These are phyloP conservation scores for Tamias sibiricus DNA, from an alignment of 2,113 vertebrate species.

Conservation along the genomic window DNA sequence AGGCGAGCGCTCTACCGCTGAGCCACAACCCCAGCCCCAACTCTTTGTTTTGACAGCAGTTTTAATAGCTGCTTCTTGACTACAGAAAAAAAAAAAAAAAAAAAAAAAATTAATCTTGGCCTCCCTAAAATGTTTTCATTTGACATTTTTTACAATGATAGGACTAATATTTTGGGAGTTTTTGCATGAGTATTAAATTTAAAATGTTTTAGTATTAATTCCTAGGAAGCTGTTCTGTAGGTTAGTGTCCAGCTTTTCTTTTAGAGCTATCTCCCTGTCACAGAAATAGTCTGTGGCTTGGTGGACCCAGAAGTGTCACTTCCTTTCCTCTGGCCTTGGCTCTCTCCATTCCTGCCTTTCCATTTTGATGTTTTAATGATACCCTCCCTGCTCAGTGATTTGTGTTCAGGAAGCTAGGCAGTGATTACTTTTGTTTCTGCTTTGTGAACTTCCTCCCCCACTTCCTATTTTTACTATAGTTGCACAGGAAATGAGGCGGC, in stretches of 20 bases:
- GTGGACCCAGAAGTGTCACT: constrained; percentile 29
- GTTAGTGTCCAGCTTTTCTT: constrained; percentile 42
- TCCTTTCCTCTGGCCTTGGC: constrained; percentile 64
- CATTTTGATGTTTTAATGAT: constrained; percentile 70
- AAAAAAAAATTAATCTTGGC: constrained; percentile 5
- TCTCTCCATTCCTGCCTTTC: constrained; percentile 58
- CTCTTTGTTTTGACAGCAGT: too few species aligned
- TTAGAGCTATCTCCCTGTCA: background rate
- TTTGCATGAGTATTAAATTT: constrained; percentile 28
- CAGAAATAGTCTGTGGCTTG: constrained; percentile 12
- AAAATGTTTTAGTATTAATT: constrained; percentile 24
- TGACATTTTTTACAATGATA: constrained; percentile 20
- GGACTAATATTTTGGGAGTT: constrained; percentile 9
- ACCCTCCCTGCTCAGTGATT: constrained; percentile 64
- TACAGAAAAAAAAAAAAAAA: too few species aligned
- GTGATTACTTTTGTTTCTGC: constrained; percentile 81
- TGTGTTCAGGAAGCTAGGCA: constrained; percentile 75
- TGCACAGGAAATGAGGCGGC: constrained; percentile 72
- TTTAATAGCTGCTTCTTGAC: background rate
- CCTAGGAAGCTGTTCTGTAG: background rate
- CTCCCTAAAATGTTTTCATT: background rate
- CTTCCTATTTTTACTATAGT: constrained; percentile 77
- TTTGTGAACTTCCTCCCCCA: constrained; percentile 75
- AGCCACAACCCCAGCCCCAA: too few species aligned
- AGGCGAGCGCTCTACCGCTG: too few species aligned